Evolutionary conservation across 2,888 invertebrate species (phyloP), one percentile per base, ranked within the genome.

Genomic region (Meiosimyza decipiens): DNA sequence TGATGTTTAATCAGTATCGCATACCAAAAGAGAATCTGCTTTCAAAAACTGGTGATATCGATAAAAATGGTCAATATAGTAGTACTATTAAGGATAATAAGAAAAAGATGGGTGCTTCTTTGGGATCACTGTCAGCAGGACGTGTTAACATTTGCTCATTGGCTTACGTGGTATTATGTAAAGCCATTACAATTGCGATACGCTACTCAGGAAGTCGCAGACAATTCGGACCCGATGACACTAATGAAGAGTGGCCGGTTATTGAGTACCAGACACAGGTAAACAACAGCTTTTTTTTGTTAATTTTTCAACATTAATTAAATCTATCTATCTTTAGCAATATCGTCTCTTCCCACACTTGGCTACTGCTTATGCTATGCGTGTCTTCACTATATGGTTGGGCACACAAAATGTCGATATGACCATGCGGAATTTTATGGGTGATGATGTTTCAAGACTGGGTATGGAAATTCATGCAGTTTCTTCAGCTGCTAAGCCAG

Each of bases 221-320:
- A 79, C 98, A 98, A 88, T 98, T 98, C 85, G 97, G 96, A 0
- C 92, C 95, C 0, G 90, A 91, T 5, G 89, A 90, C 13, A 79
- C 79, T 4, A 84, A 88, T 3, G 83, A 87, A 9, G 98, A 98
- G 85, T 89, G 92, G 75, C 93, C 97, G 0, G 93, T 98, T 1
- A 86, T 98, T 78, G 97, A 98, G 84, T 98, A 98, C 85, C 98
- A 96, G 85, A 91, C 95, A 55, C 96, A 95, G 88, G 93, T 93
- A 84, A 72, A 62, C 28, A 18, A 52, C 6, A 57, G 6, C 28
- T 15, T 16, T 60, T 62, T 18, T n/a, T 2, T 13, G 13, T 64
- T 12, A 13, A 9, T n/a, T 2, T 16, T 22, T 64, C 7, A 13
- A 6, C 1, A 18, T 12, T 63, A 47, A 50, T 16, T 47, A 7